phyloP scores from a whole-genome alignment of 2,797 vertebrate species.

The Eidolon dupreanum region DNA sequence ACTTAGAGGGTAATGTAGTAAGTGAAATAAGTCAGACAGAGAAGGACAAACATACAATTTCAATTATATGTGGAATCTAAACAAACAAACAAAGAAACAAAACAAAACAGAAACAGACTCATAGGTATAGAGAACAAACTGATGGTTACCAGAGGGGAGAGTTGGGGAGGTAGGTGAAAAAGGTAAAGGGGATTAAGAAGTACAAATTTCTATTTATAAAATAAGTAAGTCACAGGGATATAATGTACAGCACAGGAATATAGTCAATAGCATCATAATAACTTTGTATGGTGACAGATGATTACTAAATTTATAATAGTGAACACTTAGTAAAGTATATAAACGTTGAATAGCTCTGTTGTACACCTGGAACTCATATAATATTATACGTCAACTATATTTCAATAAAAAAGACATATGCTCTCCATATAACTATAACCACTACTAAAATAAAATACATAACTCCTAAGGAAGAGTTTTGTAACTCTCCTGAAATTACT shows the following conservation, averaged over 20 bases:
- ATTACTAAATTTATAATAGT: background rate
- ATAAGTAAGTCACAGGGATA: background rate
- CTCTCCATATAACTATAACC: background rate
- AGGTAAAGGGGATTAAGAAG: background rate
- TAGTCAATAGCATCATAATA: background rate
- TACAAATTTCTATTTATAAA: background rate
- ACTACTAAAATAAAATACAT: background rate
- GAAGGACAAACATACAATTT: background rate
- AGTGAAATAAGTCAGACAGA: background rate
- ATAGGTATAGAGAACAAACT: background rate
- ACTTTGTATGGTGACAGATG: background rate
- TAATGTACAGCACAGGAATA: background rate
- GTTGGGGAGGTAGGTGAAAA: background rate
- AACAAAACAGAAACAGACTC: background rate
- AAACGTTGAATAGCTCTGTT: background rate
- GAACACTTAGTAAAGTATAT: background rate
- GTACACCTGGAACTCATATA: background rate
- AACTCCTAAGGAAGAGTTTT: background rate
- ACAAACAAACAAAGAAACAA: background rate
- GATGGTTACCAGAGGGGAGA: background rate
- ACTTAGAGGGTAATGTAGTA: background rate
- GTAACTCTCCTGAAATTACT: background rate
- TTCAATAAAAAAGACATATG: background rate
- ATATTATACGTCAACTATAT: background rate
- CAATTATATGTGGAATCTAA: background rate